Evolutionary conservation across 2,113 vertebrate species (phyloP).

Genomic region (Delphinus delphis): DNA sequence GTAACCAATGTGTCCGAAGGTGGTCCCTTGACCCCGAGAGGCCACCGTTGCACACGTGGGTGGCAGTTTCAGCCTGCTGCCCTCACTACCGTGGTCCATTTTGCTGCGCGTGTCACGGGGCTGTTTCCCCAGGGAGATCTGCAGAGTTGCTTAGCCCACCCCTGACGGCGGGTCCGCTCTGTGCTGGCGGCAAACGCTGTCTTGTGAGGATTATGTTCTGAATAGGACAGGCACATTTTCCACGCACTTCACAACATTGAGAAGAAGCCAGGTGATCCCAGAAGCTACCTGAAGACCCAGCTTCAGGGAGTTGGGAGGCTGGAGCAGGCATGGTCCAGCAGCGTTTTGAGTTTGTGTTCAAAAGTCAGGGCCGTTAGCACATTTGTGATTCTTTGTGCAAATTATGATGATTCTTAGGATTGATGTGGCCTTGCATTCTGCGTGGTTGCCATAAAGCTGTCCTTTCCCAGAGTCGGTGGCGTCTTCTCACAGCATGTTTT

Average conservation of each 20-base stretch:
- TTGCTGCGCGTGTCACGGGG: fast-evolving
- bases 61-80: background rate
- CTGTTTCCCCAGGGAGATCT: background rate
- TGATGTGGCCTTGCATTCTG: fast-evolving
- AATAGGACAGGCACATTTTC: background rate
- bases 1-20: background rate
- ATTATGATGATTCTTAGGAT: too few species aligned
- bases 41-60: background rate
- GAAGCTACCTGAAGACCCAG: background rate
- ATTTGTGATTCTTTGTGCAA: background rate
- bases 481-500: too few species aligned
- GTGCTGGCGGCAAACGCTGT: background rate
- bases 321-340: fast-evolving
- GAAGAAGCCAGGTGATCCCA: background rate
- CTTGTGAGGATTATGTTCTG: background rate
- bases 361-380: background rate
- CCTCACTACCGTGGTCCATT: background rate
- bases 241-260: background rate
- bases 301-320: fast-evolving
- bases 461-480: too few species aligned
- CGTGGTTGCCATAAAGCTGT: too few species aligned
- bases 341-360: too few species aligned
- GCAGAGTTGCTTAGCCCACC: background rate
- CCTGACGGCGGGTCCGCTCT: fast-evolving
- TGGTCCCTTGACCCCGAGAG: background rate